Conservation (phyloP, 1,140 invertebrate genomes). For the Lepidostoma basale region DNA sequence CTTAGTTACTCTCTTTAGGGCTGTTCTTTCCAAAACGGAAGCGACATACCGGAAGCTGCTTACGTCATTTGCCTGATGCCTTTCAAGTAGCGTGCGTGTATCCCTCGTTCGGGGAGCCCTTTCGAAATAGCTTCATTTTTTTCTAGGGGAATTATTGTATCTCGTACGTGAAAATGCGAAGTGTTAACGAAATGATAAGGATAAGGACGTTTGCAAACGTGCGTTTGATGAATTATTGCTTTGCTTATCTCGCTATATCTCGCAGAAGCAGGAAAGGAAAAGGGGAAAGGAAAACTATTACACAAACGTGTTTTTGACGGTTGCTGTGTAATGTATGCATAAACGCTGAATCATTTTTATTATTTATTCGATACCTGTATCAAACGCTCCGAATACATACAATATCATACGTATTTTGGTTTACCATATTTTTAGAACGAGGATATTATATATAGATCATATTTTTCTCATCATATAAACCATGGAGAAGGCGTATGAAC, state of each 20-base stretch:
- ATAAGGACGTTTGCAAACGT: background rate
- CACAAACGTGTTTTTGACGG: no score
- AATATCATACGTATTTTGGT: no score
- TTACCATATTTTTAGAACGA: no score
- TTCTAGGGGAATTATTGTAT: conserved; percentile 3
- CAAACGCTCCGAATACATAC: no score
- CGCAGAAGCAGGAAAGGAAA: background rate
- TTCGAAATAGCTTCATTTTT: conserved; percentile 8
- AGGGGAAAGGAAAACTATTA: background rate
- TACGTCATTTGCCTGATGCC: conserved; percentile 33
- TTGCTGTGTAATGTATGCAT: no score
- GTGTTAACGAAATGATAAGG: background rate
- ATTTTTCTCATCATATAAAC: no score
- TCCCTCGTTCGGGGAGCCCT: background rate
- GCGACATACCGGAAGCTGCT: conserved; percentile 36
- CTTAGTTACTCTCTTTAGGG: background rate
- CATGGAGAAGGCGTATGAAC: no score
- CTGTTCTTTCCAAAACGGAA: conserved; percentile 20
- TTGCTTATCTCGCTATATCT: background rate
- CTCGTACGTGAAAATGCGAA: no score
- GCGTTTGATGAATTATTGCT: no score
- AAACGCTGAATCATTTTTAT: no score
- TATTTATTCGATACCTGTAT: no score
- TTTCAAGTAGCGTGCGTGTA: conserved; percentile 19
- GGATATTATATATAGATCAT: no score